Conservation (phyloP, 2,113 vertebrate species). For the Vulpes vulpes region DNA sequence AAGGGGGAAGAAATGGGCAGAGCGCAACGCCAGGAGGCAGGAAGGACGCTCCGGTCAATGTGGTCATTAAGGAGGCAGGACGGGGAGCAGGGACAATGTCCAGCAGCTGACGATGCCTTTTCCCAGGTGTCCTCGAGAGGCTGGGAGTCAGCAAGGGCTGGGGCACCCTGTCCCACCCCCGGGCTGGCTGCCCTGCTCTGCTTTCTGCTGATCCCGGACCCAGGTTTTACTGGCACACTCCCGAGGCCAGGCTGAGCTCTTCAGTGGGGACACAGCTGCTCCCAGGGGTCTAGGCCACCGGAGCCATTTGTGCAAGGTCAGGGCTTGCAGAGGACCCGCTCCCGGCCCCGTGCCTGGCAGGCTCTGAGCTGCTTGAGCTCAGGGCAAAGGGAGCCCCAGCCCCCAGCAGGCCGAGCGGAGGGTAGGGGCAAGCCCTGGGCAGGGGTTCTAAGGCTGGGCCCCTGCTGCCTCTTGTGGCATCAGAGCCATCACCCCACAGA, state of each 20-base stretch:
- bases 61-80: background rate
- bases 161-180: background rate
- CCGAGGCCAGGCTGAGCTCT: background rate
- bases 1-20: background rate
- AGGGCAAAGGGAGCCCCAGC: background rate
- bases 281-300: background rate
- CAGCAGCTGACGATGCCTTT: background rate
- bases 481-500: background rate
- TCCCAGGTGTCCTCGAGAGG: background rate
- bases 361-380: background rate
- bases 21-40: background rate
- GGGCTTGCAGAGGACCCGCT: background rate
- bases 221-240: accelerated
- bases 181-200: background rate
- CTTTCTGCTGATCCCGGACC: background rate
- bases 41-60: background rate
- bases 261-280: too few species aligned
- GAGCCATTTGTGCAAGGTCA: too few species aligned
- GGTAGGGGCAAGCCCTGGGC: background rate
- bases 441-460: background rate
- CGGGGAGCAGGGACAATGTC: too few species aligned
- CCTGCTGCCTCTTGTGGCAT: background rate
- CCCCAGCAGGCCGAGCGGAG: background rate
- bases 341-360: background rate
- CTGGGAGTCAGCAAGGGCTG: background rate